Evolutionary conservation across 2,888 invertebrate genomes (phyloP).

Genomic region (Brenthis hecate): DNA sequence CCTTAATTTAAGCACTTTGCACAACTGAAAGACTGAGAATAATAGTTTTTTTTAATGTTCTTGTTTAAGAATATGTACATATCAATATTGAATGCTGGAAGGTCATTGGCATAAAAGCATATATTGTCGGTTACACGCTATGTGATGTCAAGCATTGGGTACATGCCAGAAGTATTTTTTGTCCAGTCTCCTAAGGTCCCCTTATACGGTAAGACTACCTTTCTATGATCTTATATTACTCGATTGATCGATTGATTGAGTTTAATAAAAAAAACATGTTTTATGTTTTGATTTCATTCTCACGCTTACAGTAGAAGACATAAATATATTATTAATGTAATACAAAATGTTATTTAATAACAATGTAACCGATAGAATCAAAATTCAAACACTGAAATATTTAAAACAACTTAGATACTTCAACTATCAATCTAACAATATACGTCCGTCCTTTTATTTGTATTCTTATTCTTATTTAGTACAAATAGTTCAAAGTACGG

Average conservation of each 20-base stretch:
- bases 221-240: constrained; percentile 36
- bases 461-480: too few relatives aligned
- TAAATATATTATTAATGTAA: constrained; percentile 2
- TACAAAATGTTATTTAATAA: too few relatives aligned
- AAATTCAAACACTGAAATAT: too few relatives aligned
- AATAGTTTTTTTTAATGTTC: too few relatives aligned
- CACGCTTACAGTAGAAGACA: constrained; percentile 15
- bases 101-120: constrained; percentile 28
- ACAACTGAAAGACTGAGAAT: too few relatives aligned
- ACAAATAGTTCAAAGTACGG: too few relatives aligned
- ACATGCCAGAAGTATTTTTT: constrained; percentile 41
- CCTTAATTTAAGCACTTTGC: too few relatives aligned
- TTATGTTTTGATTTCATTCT: constrained; percentile 25
- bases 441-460: too few relatives aligned
- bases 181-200: constrained; percentile 32
- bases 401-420: too few relatives aligned
- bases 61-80: background rate
- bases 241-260: constrained; percentile 35
- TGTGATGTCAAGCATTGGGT: constrained; percentile 36
- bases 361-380: too few relatives aligned
- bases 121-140: constrained; percentile 20
- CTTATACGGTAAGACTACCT: constrained; percentile 38
- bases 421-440: too few relatives aligned
- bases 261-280: constrained; percentile 32
- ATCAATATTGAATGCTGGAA: constrained; percentile 10